Base-by-base conservation (phyloP, 1,140 invertebrate genomes). In the Drosophila simulans region DNA sequence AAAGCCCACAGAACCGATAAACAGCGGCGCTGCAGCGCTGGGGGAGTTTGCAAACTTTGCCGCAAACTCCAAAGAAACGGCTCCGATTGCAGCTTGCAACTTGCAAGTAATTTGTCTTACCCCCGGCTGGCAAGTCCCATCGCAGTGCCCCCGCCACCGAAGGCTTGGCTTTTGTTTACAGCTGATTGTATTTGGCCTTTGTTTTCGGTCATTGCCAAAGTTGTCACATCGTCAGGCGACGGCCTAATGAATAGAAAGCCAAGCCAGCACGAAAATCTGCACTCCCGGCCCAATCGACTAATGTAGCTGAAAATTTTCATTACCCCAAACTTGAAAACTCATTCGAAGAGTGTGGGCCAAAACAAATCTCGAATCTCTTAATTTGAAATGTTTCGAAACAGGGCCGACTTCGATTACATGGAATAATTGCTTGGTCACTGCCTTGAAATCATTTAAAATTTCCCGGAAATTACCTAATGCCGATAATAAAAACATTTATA, bases 71-170 rank as follows among this genome's bases (percentile, higher is more conserved):
- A 25, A 53, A 63, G 55, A 70, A 65, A 46, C 49, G 45, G 48
- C 34, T 5, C 49, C 39, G 12, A 49, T 17, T 49, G 46, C 46
- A 31, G 20, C 69, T 46, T 59, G 66, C 80, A 85, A 84, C 60
- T 85, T 84, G 81, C 81, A 86, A 85, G 77, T 85, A 85, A 85
- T 86, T 85, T 85, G 81, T 86, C 81, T 77, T 85, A 13, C 22
- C 13, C 42, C 46, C 13, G 20, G 8, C 35, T 40, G 7, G 11
- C 10, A 25, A 35, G 20, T 45, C 15, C 42, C 10, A 3, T 17
- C 17, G 17, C 2, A 22, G 5, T 5, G 12, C 39, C 45, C 40
- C 31, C 25, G 12, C n/a, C 20, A 11, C 43, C 22, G 40, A 59
- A 55, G 54, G 48, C 27, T 34, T 34, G 56, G 75, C 81, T 68